A percentile compares a stretch with the other conserved stretches of the same genome.
phyloP scores from a whole-genome alignment of 1,140 invertebrate genomes.

The Oryzaephilus surinamensis region DNA sequence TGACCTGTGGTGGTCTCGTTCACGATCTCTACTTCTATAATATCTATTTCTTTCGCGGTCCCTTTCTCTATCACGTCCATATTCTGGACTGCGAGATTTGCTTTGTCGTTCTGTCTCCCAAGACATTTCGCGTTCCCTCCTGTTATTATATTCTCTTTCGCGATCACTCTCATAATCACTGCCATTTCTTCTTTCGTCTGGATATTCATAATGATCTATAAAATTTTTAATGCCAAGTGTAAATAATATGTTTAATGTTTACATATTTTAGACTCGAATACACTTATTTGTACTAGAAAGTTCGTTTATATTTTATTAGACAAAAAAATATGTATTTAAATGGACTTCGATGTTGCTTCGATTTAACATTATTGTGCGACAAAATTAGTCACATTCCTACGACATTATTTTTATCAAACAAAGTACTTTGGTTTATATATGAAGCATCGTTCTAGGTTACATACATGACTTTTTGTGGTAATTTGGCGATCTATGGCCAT shows the following conservation, averaged over 20 bases:
- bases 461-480: constrained; percentile 26
- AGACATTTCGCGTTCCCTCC: constrained; percentile 18
- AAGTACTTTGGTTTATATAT: neutral
- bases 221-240: too few species aligned
- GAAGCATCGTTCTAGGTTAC: constrained; percentile 4
- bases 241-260: too few species aligned
- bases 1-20: constrained; percentile 20
- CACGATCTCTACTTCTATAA: constrained; percentile 17
- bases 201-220: constrained; percentile 18
- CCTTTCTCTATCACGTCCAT: constrained; percentile 21
- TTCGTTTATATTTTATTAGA: too few species aligned
- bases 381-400: neutral
- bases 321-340: neutral
- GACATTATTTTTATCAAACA: neutral
- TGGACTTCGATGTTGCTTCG: neutral
- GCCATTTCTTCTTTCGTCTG: constrained; percentile 20
- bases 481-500: constrained; percentile 24
- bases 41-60: constrained; percentile 23
- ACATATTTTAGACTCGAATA: too few species aligned
- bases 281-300: neutral
- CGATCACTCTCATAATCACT: constrained; percentile 30
- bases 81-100: constrained; percentile 22
- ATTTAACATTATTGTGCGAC: neutral
- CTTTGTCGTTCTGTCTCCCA: constrained; percentile 20
- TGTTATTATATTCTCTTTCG: constrained; percentile 23